Percentiles rank a stretch among this genome's conserved stretches.
These are phyloP conservation scores for Etia nguti DNA, from an alignment of 2,113 vertebrate genomes.

Conservation along the genomic window DNA sequence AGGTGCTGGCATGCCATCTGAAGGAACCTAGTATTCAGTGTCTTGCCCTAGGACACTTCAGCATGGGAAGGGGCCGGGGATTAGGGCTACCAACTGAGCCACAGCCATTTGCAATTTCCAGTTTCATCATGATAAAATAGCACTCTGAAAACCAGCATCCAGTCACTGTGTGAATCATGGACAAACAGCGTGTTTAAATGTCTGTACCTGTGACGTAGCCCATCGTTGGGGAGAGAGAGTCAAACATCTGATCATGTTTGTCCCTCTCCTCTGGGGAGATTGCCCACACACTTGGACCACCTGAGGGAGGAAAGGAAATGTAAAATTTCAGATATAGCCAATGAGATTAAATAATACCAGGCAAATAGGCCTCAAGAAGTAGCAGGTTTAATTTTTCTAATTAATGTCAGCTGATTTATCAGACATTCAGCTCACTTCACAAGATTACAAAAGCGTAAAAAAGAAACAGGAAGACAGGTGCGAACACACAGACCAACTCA, in stretches of 20 bases:
- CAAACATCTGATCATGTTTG: slow-evolving; percentile 91
- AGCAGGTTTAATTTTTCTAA: neutral
- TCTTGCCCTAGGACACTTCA: neutral
- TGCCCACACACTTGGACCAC: slow-evolving; percentile 83
- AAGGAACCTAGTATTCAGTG: neutral
- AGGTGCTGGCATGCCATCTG: neutral
- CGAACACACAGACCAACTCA: neutral
- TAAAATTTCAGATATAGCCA: neutral
- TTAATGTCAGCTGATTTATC: neutral
- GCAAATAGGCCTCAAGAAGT: neutral
- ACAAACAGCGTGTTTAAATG: neutral
- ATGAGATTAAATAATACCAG: neutral
- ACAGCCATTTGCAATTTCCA: neutral
- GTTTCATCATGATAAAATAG: neutral
- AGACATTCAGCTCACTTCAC: neutral
- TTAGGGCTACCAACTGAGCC: neutral
- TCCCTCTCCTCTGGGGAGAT: slow-evolving; percentile 85
- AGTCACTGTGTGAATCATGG: neutral
- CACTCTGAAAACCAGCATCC: neutral
- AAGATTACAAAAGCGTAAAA: neutral
- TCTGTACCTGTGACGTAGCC: slow-evolving; percentile 84
- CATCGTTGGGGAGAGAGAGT: slow-evolving; percentile 83
- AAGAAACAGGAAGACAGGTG: neutral
- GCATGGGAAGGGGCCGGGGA: neutral
- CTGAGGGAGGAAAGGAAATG: slow-evolving; percentile 46